Conservation (phyloP, 2,888 invertebrate genomes). For the Tupiocoris notatus region DNA sequence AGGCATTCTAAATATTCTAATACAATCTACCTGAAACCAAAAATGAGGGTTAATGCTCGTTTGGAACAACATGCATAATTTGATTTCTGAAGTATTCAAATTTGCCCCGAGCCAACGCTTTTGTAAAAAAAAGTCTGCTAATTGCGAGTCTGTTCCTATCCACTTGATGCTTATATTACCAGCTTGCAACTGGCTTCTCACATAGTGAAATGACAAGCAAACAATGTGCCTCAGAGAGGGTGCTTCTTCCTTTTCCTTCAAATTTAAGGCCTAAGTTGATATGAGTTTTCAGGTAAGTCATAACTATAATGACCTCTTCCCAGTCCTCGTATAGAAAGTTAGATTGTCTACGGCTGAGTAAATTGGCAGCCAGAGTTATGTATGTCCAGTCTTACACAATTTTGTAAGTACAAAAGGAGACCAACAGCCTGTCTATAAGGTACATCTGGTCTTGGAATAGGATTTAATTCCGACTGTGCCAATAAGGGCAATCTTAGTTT, state of each 20-base stretch:
- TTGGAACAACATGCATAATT: too few relatives aligned
- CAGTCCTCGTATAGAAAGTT: not conserved
- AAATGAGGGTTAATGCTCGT: too few relatives aligned
- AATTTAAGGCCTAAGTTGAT: not conserved
- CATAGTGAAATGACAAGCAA: too few relatives aligned
- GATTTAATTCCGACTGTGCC: not conserved
- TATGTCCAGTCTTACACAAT: not conserved
- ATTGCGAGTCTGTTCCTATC: too few relatives aligned
- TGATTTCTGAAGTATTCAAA: too few relatives aligned
- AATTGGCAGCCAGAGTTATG: not conserved
- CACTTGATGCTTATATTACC: too few relatives aligned
- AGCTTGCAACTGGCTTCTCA: too few relatives aligned
- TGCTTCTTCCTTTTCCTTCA: not conserved
- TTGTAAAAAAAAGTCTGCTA: too few relatives aligned
- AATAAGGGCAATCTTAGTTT: not conserved
- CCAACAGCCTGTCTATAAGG: not conserved
- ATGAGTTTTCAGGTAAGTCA: not conserved
- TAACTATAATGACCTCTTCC: not conserved
- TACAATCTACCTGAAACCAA: too few relatives aligned
- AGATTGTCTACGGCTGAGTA: not conserved
- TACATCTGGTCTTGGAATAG: not conserved
- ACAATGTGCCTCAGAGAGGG: too few relatives aligned
- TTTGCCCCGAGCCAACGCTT: too few relatives aligned
- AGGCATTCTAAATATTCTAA: too few relatives aligned
- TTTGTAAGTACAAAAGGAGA: not conserved